A percentile compares a stretch with the other conserved stretches of the same genome.
Evolutionary conservation across 2,113 vertebrate species (phyloP).

Genomic region (Dromiciops gliroides): DNA sequence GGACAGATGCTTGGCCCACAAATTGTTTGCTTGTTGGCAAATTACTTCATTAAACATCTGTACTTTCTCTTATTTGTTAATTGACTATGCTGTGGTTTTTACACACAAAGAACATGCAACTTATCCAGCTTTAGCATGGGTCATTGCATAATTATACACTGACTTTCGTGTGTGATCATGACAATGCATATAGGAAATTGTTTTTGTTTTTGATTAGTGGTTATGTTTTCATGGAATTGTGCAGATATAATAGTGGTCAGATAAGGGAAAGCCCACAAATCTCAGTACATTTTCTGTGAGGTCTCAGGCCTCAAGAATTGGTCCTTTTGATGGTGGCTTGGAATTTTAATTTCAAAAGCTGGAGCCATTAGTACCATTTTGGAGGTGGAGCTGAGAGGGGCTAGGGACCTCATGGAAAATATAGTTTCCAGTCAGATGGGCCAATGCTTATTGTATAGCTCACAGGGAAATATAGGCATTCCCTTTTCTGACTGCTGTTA

Average conservation of each 20-base stretch:
- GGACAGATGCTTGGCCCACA: not conserved
- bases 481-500: not conserved
- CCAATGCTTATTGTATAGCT: not conserved
- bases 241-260: not conserved
- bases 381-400: too few relatives aligned
- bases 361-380: not conserved
- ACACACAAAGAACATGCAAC: not conserved
- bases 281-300: not conserved
- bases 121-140: not conserved
- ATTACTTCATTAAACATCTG: conserved; percentile 42
- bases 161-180: not conserved
- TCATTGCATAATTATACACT: not conserved
- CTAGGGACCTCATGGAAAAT: not conserved
- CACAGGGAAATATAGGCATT: not conserved
- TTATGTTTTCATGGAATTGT: not conserved
- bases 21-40: conserved; percentile 57
- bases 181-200: not conserved
- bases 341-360: not conserved
- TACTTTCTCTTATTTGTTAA: not conserved
- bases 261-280: not conserved
- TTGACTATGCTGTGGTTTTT: not conserved
- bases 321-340: not conserved
- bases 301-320: not conserved
- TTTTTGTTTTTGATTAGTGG: not conserved
- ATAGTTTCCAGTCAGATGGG: not conserved